Conservation (phyloP, 2,113 vertebrate genomes). For the Chloroceryle aenea region DNA sequence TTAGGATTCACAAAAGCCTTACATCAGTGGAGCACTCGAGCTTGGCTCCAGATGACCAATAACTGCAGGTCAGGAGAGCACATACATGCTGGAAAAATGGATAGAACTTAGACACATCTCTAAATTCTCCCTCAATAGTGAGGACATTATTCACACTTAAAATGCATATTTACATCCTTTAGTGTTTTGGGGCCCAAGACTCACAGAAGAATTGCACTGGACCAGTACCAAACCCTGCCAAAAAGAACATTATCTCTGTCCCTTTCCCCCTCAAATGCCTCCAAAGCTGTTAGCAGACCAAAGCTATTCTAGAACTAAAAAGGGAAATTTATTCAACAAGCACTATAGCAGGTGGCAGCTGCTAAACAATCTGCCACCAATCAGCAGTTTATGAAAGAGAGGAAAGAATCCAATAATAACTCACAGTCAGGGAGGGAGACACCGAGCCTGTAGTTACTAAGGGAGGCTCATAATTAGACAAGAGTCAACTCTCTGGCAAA, state of each 20-base stretch:
- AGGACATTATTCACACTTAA: not conserved
- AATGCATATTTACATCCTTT: not conserved
- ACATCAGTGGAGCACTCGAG: not conserved
- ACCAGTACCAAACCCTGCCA: not conserved
- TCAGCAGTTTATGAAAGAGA: constrained; percentile 73
- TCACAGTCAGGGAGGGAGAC: constrained; percentile 56
- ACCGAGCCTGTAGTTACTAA: constrained; percentile 40
- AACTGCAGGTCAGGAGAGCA: not conserved
- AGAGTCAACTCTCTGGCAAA: constrained; percentile 43
- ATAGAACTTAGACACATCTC: not conserved
- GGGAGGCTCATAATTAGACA: not conserved
- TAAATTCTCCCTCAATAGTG: not conserved
- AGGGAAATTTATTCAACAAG: constrained; percentile 67
- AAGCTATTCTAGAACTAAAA: constrained; percentile 58
- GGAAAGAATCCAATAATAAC: constrained; percentile 72
- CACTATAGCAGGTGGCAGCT: constrained; percentile 73
- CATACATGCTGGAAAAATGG: not conserved
- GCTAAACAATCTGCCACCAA: constrained; percentile 74
- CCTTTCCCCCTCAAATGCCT: constrained; percentile 9
- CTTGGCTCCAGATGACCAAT: not conserved
- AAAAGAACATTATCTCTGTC: not conserved
- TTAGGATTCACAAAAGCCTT: not conserved
- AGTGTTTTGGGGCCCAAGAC: not conserved
- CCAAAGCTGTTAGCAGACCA: constrained; percentile 27
- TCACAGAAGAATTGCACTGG: not conserved